Conservation (phyloP, 1,140 invertebrate species). For the Galleria mellonella region DNA sequence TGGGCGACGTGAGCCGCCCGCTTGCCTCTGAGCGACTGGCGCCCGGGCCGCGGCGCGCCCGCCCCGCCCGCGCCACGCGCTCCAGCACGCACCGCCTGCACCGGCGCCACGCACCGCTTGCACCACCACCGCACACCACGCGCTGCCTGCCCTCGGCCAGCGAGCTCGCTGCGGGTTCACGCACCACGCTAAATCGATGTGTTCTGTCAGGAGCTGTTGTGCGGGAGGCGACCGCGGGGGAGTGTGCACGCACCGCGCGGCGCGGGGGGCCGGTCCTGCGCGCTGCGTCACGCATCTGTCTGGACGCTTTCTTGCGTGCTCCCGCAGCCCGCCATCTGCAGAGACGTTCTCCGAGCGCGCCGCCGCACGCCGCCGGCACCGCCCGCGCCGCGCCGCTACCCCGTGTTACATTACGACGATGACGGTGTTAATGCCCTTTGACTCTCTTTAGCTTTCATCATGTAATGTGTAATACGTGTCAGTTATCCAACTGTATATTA, state of each 20-base stretch:
- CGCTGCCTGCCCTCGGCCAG: slow-evolving; percentile 15
- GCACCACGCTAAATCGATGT: slow-evolving; percentile 61
- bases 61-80: slow-evolving; percentile 26
- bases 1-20: slow-evolving; percentile 54
- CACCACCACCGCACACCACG: slow-evolving; percentile 19
- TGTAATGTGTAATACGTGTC: background rate
- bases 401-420: slow-evolving; percentile 19
- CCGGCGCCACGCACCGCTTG: slow-evolving; percentile 28
- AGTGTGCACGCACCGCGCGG: slow-evolving; percentile 45
- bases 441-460: background rate
- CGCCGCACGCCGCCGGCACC: slow-evolving; percentile 11
- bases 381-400: slow-evolving; percentile 4
- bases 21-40: slow-evolving; percentile 59
- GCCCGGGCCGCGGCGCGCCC: slow-evolving; percentile 47
- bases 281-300: slow-evolving; percentile 69
- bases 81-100: slow-evolving; percentile 32
- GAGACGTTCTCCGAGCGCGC: slow-evolving; percentile 18
- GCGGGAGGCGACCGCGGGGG: slow-evolving; percentile 27
- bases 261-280: slow-evolving; percentile 57
- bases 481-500: no score
- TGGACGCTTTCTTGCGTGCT: slow-evolving; percentile 55
- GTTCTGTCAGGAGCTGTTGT: slow-evolving; percentile 38
- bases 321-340: slow-evolving; percentile 61
- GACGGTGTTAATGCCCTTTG: slow-evolving; percentile 25
- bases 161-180: slow-evolving; percentile 43